Percentiles rank a stretch among this genome's conserved stretches.
Evolutionary conservation across 92 coral and sea anemone genomes (phyloP).

Genomic region (Blastomussa wellsi): DNA sequence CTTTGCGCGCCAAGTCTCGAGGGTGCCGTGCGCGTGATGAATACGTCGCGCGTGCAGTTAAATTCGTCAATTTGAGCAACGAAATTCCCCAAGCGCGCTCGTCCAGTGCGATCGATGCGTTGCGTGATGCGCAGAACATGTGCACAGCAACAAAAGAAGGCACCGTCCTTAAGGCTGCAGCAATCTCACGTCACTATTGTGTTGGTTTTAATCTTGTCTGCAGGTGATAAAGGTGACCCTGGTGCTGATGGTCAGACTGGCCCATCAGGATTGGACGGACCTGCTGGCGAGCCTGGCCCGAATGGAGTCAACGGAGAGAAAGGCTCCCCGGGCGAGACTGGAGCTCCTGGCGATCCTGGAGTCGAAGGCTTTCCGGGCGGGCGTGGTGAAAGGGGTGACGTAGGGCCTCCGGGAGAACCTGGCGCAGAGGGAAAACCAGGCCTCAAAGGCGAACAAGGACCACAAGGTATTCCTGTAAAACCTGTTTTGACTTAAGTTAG

Average conservation of each 20-base stretch:
- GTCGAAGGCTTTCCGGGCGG: constrained; percentile 43
- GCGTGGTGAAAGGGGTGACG: constrained; percentile 63
- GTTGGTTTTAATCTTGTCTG: not conserved
- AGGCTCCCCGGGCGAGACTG: constrained; percentile 58
- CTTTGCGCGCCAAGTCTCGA: too few relatives aligned
- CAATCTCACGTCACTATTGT: not conserved
- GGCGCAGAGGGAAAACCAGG: constrained; percentile 54
- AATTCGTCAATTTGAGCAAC: too few relatives aligned
- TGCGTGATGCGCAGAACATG: too few relatives aligned
- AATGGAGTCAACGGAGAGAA: constrained; percentile 60
- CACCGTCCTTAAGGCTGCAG: too few relatives aligned
- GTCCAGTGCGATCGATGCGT: too few relatives aligned
- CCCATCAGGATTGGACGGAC: constrained; percentile 46
- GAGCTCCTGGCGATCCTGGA: constrained; percentile 10
- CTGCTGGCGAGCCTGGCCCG: constrained; percentile 45
- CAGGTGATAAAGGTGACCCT: constrained; percentile 43
- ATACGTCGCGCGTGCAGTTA: too few relatives aligned
- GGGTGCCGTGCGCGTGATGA: too few relatives aligned
- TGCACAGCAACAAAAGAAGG: too few relatives aligned
- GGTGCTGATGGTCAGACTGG: constrained; percentile 59
- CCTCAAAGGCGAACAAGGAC: constrained; percentile 33
- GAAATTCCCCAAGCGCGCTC: too few relatives aligned
- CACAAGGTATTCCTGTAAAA: constrained; percentile 16
- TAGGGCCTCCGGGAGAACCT: constrained; percentile 46
- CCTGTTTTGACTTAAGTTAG: not conserved